Base-by-base conservation (phyloP, 2,888 invertebrate genomes). In the Sisyra nigra region DNA sequence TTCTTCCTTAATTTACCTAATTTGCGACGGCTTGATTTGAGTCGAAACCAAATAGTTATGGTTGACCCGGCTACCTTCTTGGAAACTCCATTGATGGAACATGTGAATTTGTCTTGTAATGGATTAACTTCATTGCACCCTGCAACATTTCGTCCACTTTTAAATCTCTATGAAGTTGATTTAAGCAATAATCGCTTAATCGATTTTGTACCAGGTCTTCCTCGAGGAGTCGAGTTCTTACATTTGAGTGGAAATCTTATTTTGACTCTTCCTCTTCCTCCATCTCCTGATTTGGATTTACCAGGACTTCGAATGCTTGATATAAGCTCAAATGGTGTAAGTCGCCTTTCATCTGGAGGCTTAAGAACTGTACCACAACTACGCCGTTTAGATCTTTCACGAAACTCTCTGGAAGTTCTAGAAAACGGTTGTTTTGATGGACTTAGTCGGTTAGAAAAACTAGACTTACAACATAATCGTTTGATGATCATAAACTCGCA, bases 41-140 rank as follows among this genome's bases (percentile, higher is more conserved):
- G 83, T 54, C 71, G 73, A 44, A 89, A 89, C 55, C 72, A 75
- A 18, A 59, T 91, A 19, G 68, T 65, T 2, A 66, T 75, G 11
- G 66, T 88, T 40, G 81, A 86, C 50, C 78, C 82, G 0, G 75
- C 78, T 32, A 72, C 80, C 0, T 86, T 88, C 54, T 60, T 80
- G 41, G 74, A 76, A 49, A 77, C 79, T 1, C 74, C 80, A 1
- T 67, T 78, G 41, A 57, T 89, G 43, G 88, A 88, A 58, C 78
- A 81, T 45, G 65, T 88, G 2, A 88, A 89, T 58, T 67, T 89
- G 41, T 86, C 87, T 0, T 67, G 72, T 11, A 91, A 91, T 55
- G 72, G 74, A 11, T 59, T 91, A 15, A 67, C 73, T 7, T 67
- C 71, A 0, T 58, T 87, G 44, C 85, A 83, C 60, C 79, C 83